A percentile compares a stretch with the other conserved stretches of the same genome.
Conservation (phyloP, 2,797 vertebrate species). For the Chromobotia macracanthus region DNA sequence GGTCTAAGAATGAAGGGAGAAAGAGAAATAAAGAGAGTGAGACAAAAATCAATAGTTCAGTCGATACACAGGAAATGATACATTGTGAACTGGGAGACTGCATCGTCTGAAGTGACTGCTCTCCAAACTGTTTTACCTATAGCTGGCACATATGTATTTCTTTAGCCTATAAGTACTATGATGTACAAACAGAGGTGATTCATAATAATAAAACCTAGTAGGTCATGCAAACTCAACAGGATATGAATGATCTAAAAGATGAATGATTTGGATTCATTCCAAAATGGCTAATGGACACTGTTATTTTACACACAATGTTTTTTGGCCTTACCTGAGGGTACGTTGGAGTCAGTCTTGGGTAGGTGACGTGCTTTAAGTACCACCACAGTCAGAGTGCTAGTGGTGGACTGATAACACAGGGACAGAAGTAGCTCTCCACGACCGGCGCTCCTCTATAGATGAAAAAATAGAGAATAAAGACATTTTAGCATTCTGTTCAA, state of each 20-base stretch:
- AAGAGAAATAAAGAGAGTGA: conserved; percentile 6
- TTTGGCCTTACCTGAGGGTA: conserved; percentile 85
- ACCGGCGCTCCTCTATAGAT: conserved; percentile 86
- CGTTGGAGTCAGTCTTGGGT: conserved; percentile 88
- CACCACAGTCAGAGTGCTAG: conserved; percentile 94
- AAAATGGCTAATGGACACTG: background rate
- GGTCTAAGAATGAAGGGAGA: conserved; percentile 77
- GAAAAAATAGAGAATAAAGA: conserved; percentile 34
- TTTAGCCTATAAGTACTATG: background rate
- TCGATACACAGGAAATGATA: conserved; percentile 64
- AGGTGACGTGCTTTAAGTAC: conserved; percentile 97
- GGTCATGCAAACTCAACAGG: background rate
- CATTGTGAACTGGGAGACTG: conserved; percentile 57
- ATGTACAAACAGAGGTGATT: background rate
- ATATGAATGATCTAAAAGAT: background rate
- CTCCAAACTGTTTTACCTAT: background rate
- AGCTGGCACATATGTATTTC: background rate
- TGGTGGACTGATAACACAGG: conserved; percentile 96
- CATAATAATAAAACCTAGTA: background rate
- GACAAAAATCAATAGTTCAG: conserved; percentile 64
- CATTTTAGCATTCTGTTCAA: background rate
- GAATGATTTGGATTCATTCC: background rate
- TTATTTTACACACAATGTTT: background rate
- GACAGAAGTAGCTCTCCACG: conserved; percentile 93
- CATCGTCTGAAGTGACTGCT: conserved; percentile 25